These are phyloP conservation scores for Diploscapter pachys DNA, from an alignment of 1,140 invertebrate species.

Conservation along the genomic window DNA sequence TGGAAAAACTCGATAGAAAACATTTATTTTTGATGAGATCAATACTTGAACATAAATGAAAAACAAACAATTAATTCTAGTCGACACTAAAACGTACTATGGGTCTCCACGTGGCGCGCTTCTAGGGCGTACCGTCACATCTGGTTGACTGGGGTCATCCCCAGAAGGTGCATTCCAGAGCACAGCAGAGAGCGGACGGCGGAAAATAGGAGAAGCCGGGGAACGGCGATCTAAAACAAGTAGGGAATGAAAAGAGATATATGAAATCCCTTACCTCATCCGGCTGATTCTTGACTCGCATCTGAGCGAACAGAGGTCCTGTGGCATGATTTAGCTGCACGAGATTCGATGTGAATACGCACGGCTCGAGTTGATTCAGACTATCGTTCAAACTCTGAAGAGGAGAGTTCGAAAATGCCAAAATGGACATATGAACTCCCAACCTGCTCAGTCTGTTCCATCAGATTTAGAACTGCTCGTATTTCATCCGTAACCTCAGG, in stretches of 20 bases:
- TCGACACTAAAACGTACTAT: no score
- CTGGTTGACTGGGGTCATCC: constrained; percentile 74
- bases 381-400: constrained; percentile 6
- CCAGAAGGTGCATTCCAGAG: constrained; percentile 75
- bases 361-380: constrained; percentile 25
- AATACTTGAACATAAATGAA: neutral
- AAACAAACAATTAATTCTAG: neutral
- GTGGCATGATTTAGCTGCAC: constrained; percentile 64
- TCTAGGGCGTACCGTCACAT: constrained; percentile 67
- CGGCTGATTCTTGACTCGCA: constrained; percentile 72
- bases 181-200: constrained; percentile 71
- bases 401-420: neutral
- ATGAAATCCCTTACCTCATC: constrained; percentile 48
- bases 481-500: neutral
- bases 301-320: constrained; percentile 72
- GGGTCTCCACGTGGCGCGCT: neutral
- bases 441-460: neutral
- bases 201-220: constrained; percentile 75
- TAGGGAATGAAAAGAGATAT: constrained; percentile 2
- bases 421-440: neutral
- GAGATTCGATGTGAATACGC: constrained; percentile 30
- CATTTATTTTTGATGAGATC: no score
- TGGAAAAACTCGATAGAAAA: no score
- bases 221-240: constrained; percentile 66
- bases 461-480: constrained; percentile 2